Evolutionary conservation across 2,797 vertebrate genomes (phyloP), one percentile per base, ranked within the genome.

Genomic region (Anguilla pacifica): DNA sequence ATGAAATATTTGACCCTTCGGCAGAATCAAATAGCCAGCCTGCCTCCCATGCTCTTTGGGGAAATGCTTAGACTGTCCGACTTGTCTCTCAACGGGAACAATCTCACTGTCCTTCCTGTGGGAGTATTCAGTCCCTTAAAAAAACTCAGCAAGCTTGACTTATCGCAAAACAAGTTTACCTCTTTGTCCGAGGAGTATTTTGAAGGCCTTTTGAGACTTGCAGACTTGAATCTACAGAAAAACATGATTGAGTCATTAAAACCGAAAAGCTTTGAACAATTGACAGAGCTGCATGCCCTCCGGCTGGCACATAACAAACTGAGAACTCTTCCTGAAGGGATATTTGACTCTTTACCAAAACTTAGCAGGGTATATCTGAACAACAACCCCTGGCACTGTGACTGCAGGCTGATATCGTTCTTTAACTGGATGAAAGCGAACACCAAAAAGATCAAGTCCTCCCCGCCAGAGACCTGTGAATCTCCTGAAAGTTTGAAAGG

Each of bases 371-470:
- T 97, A 59, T 90, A 94, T 87, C 95, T 98, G 2, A 91, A 91
- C 51, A 86, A 90, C 43, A 98, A 98, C 85, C 94, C 95, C 0
- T 98, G 97, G 97, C 88, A 74, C 11, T 98, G 97, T 92, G 97
- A 98, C 92, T 98, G 97, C 70, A 94, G 93, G 35, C 92, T 97
- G 61, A 86, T 90, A 51, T 15, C 88, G 39, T 91, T 97, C 35
- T 91, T 94, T 79, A 11, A 1, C 0, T 96, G 96, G 96, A 91
- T 97, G 43, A 93, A 87, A 15, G 25, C 0, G 1, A 95, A 96
- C 79, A 6, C 64, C 1, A 22, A 17, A 0, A 96, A 93, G 64
- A 89, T 95, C 9, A 85, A 6, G 74, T n/a, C 93, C 6, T 67
- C 74, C 11, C 0, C 82, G 6, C 25, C 89, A n/a, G 64, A 92